These are phyloP conservation scores for Nymphalis c-album DNA, from an alignment of 2,888 invertebrate species.

Conservation along the genomic window DNA sequence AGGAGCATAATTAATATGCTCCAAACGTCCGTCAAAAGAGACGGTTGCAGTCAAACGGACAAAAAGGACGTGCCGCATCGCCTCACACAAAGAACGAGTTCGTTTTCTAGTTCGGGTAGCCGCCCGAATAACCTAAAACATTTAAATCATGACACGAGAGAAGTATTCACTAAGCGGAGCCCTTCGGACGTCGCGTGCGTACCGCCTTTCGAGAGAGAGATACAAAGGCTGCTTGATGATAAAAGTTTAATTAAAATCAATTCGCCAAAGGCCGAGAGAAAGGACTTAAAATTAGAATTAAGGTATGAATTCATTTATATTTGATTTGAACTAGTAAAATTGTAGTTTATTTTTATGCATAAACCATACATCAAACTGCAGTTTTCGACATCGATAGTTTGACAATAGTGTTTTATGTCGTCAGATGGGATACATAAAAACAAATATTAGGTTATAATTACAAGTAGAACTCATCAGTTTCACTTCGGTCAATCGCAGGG, in stretches of 20 bases:
- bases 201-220: slow-evolving; percentile 89
- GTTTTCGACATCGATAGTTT: too few species aligned
- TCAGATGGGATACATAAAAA: too few species aligned
- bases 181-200: slow-evolving; percentile 77
- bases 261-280: slow-evolving; percentile 82
- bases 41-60: slow-evolving; percentile 85
- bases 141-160: slow-evolving; percentile 75
- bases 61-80: slow-evolving; percentile 81
- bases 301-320: slow-evolving; percentile 50
- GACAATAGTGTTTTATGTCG: too few species aligned
- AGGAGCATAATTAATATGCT: slow-evolving; percentile 78
- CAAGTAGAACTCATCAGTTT: too few species aligned
- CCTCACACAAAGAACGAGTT: slow-evolving; percentile 67
- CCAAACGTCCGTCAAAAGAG: slow-evolving; percentile 82
- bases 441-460: not conserved
- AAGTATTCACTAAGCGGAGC: slow-evolving; percentile 73
- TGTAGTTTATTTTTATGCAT: not conserved
- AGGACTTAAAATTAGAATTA: slow-evolving; percentile 82
- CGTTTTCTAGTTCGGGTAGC: slow-evolving; percentile 79
- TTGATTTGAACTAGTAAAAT: not conserved
- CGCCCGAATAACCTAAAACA: slow-evolving; percentile 79
- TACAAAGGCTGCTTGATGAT: slow-evolving; percentile 89
- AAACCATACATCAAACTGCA: too few species aligned
- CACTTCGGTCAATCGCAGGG: slow-evolving; percentile 6
- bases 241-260: slow-evolving; percentile 84